Evolutionary conservation across 1,140 invertebrate species (phyloP), one percentile per base, ranked within the genome.

Genomic region (Sarcophaga peregrina): DNA sequence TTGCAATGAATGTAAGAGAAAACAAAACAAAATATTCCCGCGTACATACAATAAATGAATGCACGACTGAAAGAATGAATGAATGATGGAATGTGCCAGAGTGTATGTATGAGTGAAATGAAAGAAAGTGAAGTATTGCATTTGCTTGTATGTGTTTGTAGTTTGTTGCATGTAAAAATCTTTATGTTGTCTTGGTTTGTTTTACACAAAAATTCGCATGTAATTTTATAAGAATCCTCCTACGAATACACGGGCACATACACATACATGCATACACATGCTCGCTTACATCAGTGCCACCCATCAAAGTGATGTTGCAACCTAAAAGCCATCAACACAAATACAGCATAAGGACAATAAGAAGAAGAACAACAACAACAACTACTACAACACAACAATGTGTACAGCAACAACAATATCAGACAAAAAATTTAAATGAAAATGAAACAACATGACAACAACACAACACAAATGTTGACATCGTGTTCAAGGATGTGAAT

Each of bases 161-260:
- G 52, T 54, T 54, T 54, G 52, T 54, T 20, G 20, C 8, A 17
- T 25, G 11, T 11, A 8, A 11, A 45, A 25, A 78, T 78, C 48
- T 78, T 78, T 20, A 52, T 50, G 75, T 78, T 50, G 75, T 78
- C 47, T 78, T 78, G 75, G 75, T 20, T 78, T 78, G 75, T 78
- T 78, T 78, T 78, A 78, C 75, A 78, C 50, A 37, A 37, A 78
- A 78, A 78, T 78, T 78, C 75, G 75, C 75, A 78, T 78, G n/a
- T 78, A 75, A n/a, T 75, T 75, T 20, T 52, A 47, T 50, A 20
- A 68, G 54, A 58, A 11, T n/a, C n/a, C 5, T 9, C n/a, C n/a
- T 17, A 20, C 9, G 8, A 58, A 58, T 10, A 13, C 13, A 54
- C 52, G 15, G 5, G 9, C 10, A 68, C 62, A 68, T 1, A 5